These are phyloP conservation scores for Peromyscus nudipes DNA, from an alignment of 2,797 vertebrate genomes.

Conservation along the genomic window DNA sequence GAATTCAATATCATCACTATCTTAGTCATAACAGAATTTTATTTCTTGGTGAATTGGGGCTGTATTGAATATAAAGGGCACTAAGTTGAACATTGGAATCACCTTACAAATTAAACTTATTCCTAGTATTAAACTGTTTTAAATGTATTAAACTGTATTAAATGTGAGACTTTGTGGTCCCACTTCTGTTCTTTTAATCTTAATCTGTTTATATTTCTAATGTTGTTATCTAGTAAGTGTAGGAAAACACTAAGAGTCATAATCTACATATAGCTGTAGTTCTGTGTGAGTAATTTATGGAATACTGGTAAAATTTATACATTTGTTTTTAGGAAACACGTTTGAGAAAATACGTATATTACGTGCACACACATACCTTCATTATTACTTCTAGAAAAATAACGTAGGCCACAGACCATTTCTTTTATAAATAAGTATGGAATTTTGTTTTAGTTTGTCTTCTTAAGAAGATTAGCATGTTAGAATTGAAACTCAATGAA, in stretches of 20 bases:
- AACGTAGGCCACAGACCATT: background rate
- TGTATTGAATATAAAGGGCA: background rate
- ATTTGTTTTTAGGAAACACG: conserved; percentile 12
- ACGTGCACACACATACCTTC: background rate
- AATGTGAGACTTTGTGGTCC: background rate
- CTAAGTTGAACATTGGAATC: background rate
- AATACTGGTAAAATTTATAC: background rate
- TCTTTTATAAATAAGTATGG: background rate
- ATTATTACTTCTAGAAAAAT: conserved; percentile 10
- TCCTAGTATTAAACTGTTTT: background rate
- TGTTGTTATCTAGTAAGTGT: background rate
- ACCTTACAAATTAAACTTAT: background rate
- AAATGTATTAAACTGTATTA: background rate
- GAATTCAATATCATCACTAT: background rate
- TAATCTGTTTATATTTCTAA: background rate
- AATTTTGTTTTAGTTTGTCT: background rate
- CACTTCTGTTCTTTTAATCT: background rate
- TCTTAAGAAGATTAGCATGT: background rate
- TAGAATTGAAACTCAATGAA: background rate
- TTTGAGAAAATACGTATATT: background rate
- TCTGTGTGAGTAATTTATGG: background rate
- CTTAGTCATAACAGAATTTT: background rate
- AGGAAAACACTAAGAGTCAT: background rate
- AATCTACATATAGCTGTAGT: background rate
- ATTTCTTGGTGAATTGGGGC: background rate